Base-by-base conservation (phyloP, 2,113 vertebrate genomes). In the Falcunculus frontatus region DNA sequence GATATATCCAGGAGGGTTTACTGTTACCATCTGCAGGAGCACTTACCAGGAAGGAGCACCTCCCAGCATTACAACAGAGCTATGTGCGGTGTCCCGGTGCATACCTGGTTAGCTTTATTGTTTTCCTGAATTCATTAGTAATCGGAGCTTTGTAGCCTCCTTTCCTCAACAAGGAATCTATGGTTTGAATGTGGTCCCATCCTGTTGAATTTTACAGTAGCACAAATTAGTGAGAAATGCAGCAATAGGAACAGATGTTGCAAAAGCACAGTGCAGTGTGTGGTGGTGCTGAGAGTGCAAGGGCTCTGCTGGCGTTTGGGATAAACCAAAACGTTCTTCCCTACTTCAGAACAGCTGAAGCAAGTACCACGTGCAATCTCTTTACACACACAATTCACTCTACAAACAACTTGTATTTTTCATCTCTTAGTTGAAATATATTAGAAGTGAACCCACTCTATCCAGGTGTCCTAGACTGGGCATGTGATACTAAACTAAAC, bases 111-210 rank as follows among this genome's bases (percentile, higher is more conserved):
- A 99, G 99, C 98, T 99, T 99, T 98, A 99, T 99, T 98, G 99
- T 99, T 99, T 99, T 99, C 99, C 99, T 99, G 99, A 99, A 99
- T 98, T 99, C 99, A 96, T 99, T 99, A 97, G 99, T 99, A 96
- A 99, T 99, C 26, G 99, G 99, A 98, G 99, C 99, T 98, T 99
- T 99, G 98, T 99, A 99, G 96, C 99, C 99, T 98, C 99, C 99
- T 98, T 99, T 99, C 98, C 99, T 99, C 98, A 99, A 97, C 98
- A 99, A 99, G 98, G 99, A 99, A 99, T 99, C 99, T 98, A 99
- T 99, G 98, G 99, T 99, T 98, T 99, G 99, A 99, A 99, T 99
- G 98, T 99, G 99, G 99, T 99, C 99, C 99, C 99, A 99, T 98
- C 99, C 99, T 99, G 97, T 97, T 62, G 84, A 89, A 93, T 98